Conservation (phyloP, 2,888 invertebrate species). For the Hybos culiciformis region DNA sequence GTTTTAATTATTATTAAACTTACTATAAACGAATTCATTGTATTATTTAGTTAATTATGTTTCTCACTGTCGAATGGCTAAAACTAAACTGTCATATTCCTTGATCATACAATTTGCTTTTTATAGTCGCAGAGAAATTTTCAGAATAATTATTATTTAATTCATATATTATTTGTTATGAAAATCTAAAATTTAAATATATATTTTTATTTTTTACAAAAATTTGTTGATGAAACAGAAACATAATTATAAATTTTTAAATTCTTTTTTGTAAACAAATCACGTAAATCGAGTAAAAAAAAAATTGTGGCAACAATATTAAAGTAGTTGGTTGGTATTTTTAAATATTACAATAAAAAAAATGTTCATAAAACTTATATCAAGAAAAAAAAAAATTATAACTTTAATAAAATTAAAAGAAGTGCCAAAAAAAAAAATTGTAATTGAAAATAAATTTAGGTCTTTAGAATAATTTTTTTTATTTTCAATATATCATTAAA, state of each 20-base stretch:
- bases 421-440: neutral
- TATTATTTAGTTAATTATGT: conserved; percentile 24
- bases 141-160: neutral
- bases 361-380: neutral
- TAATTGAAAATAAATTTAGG: neutral
- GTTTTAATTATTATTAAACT: conserved; percentile 20
- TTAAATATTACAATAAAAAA: too few relatives aligned
- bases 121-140: conserved; percentile 21
- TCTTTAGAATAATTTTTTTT: too few relatives aligned
- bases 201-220: neutral
- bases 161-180: neutral
- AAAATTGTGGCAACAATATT: neutral
- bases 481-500: too few relatives aligned
- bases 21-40: conserved; percentile 37
- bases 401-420: neutral
- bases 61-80: conserved; percentile 35
- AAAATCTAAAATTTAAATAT: neutral
- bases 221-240: neutral
- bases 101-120: conserved; percentile 25
- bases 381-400: neutral
- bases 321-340: too few relatives aligned
- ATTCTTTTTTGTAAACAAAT: neutral
- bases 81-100: conserved; percentile 35
- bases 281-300: conserved; percentile 2
- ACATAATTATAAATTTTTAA: neutral